A percentile compares a stretch with the other conserved stretches of the same genome.
phyloP scores from a whole-genome alignment of 2,888 invertebrate genomes.

The Leptodirus hochenwartii region DNA sequence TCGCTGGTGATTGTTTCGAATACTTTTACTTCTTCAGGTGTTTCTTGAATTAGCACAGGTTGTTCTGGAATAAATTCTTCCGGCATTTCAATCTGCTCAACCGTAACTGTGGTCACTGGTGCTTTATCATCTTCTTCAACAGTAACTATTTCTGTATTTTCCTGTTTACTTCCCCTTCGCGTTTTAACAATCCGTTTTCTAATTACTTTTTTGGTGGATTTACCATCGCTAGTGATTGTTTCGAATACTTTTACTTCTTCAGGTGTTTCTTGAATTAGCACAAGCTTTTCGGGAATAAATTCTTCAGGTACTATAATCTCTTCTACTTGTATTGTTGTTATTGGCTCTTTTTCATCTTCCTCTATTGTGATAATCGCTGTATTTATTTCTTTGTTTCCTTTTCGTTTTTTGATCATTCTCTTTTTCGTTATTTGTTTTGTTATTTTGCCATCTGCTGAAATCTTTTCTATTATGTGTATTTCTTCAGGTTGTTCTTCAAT shows the following conservation, averaged over 20 bases:
- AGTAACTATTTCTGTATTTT: slow-evolving; percentile 24
- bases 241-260: slow-evolving; percentile 15
- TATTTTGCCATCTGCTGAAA: slow-evolving; percentile 12
- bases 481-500: slow-evolving; percentile 14
- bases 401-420: slow-evolving; percentile 8
- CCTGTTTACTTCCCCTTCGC: slow-evolving; percentile 21
- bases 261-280: too few species aligned
- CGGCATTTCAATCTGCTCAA: slow-evolving; percentile 4
- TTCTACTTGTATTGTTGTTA: slow-evolving; percentile 12
- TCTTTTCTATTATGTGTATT: slow-evolving; percentile 23
- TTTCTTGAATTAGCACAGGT: slow-evolving; percentile 16
- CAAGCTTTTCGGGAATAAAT: too few species aligned
- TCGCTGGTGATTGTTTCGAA: slow-evolving; percentile 18
- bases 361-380: slow-evolving; percentile 23
- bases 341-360: slow-evolving; percentile 17
- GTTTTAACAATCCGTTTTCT: slow-evolving; percentile 25
- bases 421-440: slow-evolving; percentile 8
- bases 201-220: slow-evolving; percentile 14
- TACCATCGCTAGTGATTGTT: slow-evolving; percentile 16
- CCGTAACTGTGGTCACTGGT: slow-evolving; percentile 15
- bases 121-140: slow-evolving; percentile 18
- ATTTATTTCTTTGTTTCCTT: slow-evolving; percentile 19
- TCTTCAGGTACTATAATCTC: too few species aligned
- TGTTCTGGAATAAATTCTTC: slow-evolving; percentile 1
- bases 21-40: slow-evolving; percentile 16